Evolutionary conservation across 2,113 vertebrate species (phyloP).

Genomic region (Brevimyrus niger): DNA sequence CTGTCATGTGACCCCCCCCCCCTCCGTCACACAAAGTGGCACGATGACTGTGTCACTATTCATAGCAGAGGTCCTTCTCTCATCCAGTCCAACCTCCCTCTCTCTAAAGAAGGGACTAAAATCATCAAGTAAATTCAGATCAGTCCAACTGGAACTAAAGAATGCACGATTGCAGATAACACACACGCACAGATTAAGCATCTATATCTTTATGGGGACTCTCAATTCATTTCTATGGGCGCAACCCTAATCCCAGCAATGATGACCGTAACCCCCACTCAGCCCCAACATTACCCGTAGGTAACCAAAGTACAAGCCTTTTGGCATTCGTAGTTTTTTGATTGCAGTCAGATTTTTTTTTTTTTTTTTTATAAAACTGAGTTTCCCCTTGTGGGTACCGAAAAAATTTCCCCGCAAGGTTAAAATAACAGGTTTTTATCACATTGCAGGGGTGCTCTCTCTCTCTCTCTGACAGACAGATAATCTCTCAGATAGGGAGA

Average conservation of each 20-base stretch:
- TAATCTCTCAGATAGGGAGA: neutral
- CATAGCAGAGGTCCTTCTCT: neutral
- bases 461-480: neutral
- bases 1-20: neutral
- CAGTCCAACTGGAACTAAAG: neutral
- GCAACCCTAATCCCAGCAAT: neutral
- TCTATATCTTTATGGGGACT: neutral
- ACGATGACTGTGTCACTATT: neutral
- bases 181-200: neutral
- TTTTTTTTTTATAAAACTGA: neutral
- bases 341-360: neutral
- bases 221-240: neutral
- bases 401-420: neutral
- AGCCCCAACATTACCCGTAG: neutral
- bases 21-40: neutral
- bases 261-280: too few relatives aligned
- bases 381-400: neutral
- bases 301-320: neutral
- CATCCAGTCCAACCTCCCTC: neutral
- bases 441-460: neutral
- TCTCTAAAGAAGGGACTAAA: neutral
- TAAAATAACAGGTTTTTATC: neutral
- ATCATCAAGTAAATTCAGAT: neutral
- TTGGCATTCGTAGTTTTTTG: neutral
- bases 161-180: neutral